Evolutionary conservation across 2,888 invertebrate genomes (phyloP).

Genomic region (Tenthredo amoena): DNA sequence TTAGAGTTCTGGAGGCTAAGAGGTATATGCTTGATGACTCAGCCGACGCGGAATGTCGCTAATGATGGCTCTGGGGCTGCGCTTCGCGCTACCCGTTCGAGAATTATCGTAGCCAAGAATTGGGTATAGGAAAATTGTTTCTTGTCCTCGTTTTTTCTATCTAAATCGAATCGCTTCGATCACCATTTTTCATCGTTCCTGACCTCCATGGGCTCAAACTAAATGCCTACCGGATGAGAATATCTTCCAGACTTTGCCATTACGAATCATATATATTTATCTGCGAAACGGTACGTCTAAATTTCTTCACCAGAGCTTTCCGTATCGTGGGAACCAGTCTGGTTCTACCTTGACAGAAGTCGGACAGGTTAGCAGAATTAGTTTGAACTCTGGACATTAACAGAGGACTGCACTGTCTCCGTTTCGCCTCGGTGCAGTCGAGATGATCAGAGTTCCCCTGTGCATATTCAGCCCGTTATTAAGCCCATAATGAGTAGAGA

Average conservation of each 20-base stretch:
- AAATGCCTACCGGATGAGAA: not conserved
- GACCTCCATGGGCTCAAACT: not conserved
- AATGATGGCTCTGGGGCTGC: conserved; percentile 64
- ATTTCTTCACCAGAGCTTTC: conserved; percentile 61
- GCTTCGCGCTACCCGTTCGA: not conserved
- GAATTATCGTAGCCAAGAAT: not conserved
- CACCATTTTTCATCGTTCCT: not conserved
- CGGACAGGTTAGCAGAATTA: conserved; percentile 51
- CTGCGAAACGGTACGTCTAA: conserved; percentile 8
- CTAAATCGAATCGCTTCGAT: not conserved
- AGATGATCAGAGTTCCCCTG: conserved; percentile 65
- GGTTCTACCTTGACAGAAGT: conserved; percentile 42
- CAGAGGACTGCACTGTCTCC: conserved; percentile 56
- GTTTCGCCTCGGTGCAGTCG: conserved; percentile 73
- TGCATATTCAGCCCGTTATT: conserved; percentile 6
- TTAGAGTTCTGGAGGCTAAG: conserved; percentile 64
- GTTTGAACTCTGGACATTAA: conserved; percentile 42
- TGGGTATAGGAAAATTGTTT: conserved; percentile 16
- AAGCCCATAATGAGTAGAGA: not conserved
- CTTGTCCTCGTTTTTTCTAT: not conserved
- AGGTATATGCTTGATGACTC: conserved; percentile 72
- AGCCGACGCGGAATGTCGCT: conserved; percentile 75
- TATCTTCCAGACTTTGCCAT: not conserved
- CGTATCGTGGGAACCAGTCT: conserved; percentile 76
- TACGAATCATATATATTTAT: not conserved